Evolutionary conservation across 2,113 vertebrate genomes (phyloP), one percentile per base, ranked within the genome.

Genomic region (Pangasianodon hypophthalmus): DNA sequence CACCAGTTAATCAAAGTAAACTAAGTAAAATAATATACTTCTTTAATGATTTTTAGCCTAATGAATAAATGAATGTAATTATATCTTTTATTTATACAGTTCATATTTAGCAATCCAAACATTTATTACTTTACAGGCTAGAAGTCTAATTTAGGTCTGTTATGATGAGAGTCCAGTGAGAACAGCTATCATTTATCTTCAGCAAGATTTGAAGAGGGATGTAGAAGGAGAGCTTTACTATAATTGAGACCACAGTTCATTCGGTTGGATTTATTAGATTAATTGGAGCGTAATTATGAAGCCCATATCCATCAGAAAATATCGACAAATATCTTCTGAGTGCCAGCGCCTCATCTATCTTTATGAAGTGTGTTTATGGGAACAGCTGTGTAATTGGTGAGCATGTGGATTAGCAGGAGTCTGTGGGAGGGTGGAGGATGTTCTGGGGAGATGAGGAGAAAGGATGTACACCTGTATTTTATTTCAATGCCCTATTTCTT

Each of bases 301-400:
- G 18, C n/a, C 64, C 9, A 92, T n/a, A 67, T 88, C 9, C 29
- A 9, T 80, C 62, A 91, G 64, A 60, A 89, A 86, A 73, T 52
- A 79, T 52, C 21, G 60, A 73, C 54, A 91, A 89, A 71, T 82
- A 87, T 71, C 77, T 79, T 48, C 79, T 67, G 37, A 4, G 32
- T 92, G 44, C 4, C 46, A 80, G 46, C 13, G 4, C 24, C 37
- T 86, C 48, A 26, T 85, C 82, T 58, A 58, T 83, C 46, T 81
- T 88, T 81, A 84, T 81, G 54, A 94, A 92, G 93, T 92, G 88
- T 87, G 87, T 85, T 89, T 77, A 84, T 73, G 73, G 94, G 92
- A 95, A 95, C 94, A 88, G 29, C 13, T 32, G 26, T 81, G 48
- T 54, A 32, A 29, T 16, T 32, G 9, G 52, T 83, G 32, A 82